Conservation (phyloP, 30 jellyfish, hydroid and myxozoan species). For the Aurelia sp. region DNA sequence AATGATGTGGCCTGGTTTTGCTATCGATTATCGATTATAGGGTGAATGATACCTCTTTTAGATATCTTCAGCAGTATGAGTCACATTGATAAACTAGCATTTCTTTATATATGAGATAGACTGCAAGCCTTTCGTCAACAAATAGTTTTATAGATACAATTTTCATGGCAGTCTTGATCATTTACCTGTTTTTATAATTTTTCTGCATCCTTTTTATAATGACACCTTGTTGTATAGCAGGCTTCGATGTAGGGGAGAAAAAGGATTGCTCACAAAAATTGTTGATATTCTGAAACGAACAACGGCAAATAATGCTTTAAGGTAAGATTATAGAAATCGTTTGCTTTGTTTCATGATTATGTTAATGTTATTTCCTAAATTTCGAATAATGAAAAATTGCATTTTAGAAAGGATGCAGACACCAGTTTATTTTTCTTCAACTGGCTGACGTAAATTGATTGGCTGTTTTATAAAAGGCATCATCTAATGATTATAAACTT, state of each 20-base stretch:
- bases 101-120: background rate
- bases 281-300: constrained; percentile 80
- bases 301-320: constrained; percentile 88
- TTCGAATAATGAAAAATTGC: too few species aligned
- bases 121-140: background rate
- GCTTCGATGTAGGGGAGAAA: constrained; percentile 89
- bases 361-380: too few species aligned
- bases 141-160: background rate
- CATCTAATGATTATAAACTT: background rate
- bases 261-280: constrained; percentile 90
- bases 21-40: background rate
- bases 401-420: too few species aligned
- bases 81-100: background rate
- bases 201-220: background rate
- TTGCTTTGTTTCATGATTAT: too few species aligned
- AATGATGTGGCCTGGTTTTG: background rate
- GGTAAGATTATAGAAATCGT: constrained; percentile 53
- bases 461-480: background rate
- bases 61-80: background rate
- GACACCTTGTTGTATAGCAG: constrained; percentile 36
- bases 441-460: background rate
- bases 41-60: background rate
- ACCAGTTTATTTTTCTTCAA: too few species aligned
- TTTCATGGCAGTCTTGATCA: too few species aligned
- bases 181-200: too few species aligned